These are phyloP conservation scores for Myanophis thanlyinensis DNA, from an alignment of 2,113 vertebrate species.

Conservation along the genomic window DNA sequence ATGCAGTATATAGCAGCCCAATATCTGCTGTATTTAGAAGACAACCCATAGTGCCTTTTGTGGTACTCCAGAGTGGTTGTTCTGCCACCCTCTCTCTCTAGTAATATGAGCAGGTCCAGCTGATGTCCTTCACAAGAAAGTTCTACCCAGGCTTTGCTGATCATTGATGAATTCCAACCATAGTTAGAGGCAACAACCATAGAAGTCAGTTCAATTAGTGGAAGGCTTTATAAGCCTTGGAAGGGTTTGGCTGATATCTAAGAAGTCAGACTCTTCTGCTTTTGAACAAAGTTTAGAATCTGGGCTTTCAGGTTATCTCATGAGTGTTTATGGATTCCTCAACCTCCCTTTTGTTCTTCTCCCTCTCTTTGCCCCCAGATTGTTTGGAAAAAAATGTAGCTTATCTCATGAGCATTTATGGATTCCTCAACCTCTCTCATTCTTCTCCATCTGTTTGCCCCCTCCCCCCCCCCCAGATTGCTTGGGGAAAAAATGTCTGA, in stretches of 20 bases:
- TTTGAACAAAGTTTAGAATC: not conserved
- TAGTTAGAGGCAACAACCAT: not conserved
- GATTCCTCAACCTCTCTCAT: not conserved
- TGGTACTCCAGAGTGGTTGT: too few species aligned
- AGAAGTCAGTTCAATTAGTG: not conserved
- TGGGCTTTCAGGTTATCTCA: not conserved
- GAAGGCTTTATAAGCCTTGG: not conserved
- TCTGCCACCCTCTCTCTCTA: too few species aligned
- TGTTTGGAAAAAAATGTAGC: not conserved
- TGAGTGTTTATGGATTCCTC: not conserved
- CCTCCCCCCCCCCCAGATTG: not conserved
- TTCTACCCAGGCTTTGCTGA: not conserved
- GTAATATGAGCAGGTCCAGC: not conserved
- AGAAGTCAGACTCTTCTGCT: not conserved
- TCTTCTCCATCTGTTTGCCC: not conserved
- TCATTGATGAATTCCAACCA: not conserved
- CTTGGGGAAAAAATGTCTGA: slow-evolving; percentile 69
- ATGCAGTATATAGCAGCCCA: too few species aligned
- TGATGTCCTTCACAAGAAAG: not conserved
- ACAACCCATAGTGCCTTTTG: too few species aligned
- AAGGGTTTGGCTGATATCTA: not conserved
- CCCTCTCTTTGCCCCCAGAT: not conserved
- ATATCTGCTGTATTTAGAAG: too few species aligned
- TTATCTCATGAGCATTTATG: not conserved
- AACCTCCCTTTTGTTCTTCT: not conserved